Evolutionary conservation across 2,888 invertebrate species (phyloP).

Genomic region (Sesamia inferens): DNA sequence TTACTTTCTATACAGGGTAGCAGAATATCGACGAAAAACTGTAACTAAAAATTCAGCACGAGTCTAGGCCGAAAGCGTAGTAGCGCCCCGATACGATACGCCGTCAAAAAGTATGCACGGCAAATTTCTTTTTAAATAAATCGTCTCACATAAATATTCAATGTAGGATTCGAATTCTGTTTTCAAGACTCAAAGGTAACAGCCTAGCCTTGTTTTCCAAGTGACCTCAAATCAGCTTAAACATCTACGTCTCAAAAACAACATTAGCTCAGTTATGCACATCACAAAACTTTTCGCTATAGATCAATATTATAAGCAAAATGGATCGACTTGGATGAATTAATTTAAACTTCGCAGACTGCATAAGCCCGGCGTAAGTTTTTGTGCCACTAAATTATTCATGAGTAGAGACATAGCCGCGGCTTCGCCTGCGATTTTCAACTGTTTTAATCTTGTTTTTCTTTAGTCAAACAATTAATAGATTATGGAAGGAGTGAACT

Average conservation of each 20-base stretch:
- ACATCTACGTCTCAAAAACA: slow-evolving; percentile 14
- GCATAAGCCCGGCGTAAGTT: slow-evolving; percentile 67
- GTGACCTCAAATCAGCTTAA: neutral
- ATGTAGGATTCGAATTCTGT: no score
- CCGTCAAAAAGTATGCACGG: no score
- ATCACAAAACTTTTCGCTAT: slow-evolving; percentile 58
- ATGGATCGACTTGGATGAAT: slow-evolving; percentile 72
- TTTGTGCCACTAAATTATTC: slow-evolving; percentile 72
- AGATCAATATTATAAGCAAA: slow-evolving; percentile 64
- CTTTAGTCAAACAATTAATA: slow-evolving; percentile 27
- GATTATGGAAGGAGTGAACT: slow-evolving; percentile 4
- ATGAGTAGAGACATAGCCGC: slow-evolving; percentile 63
- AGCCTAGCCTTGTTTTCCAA: neutral
- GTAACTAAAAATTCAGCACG: neutral
- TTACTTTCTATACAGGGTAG: neutral
- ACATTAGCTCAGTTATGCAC: slow-evolving; percentile 28
- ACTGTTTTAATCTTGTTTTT: slow-evolving; percentile 60
- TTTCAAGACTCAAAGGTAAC: no score
- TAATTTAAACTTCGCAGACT: slow-evolving; percentile 74
- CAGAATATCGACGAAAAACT: neutral
- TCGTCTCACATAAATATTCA: no score
- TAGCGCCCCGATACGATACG: no score
- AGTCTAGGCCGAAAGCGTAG: no score
- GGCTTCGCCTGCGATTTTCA: slow-evolving; percentile 61
- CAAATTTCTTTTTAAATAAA: no score